Evolutionary conservation across 2,888 invertebrate species (phyloP), one percentile per base, ranked within the genome.

Genomic region (Erebia ligea): DNA sequence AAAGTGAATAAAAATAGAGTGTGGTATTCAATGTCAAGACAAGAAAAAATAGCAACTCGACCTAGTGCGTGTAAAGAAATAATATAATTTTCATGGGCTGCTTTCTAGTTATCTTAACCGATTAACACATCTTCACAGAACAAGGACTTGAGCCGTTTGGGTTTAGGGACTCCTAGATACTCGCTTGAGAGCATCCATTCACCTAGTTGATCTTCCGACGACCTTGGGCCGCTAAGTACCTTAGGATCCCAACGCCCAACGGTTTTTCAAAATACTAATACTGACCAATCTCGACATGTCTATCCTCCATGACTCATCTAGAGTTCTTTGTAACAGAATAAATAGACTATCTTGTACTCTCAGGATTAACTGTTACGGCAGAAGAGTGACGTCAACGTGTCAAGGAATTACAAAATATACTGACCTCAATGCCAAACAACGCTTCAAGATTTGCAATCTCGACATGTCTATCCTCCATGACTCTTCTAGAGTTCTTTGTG

Each of bases 401-500:
- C 10, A 15, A 21, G 25, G 21, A 64, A 64, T 17, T n/a, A 48
- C 25, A 58, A 64, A 34, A 34, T 34, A 52, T 66, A 81, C 84
- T 82, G 84, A 97, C 97, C 95, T 96, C 94, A 79, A 97, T 93
- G 80, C 95, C 96, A 89, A 97, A 98, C 77, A 98, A 94, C 21
- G 95, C 95, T 86, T 98, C 97, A 80, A 98, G 94, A 84, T 98
- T 97, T 65, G 97, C 96, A 72, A 98, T 94, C 80, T 97, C 95
- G 4, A 97, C 95, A 84, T 98, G 97, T 63, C 98, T 94, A 87
- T 99, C 99, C 89, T 99, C 99, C 98, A 99, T 98, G 83, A 95
- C 96, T 71, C 98, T 94, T 68, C 98, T 94, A 50, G 94, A 94
- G 90, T 99, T 98, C 89, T 96, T 97, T 42, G 96, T 95, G 67